These are phyloP conservation scores for Epistrophe grossulariae DNA, from an alignment of 2,888 invertebrate species.

Conservation along the genomic window DNA sequence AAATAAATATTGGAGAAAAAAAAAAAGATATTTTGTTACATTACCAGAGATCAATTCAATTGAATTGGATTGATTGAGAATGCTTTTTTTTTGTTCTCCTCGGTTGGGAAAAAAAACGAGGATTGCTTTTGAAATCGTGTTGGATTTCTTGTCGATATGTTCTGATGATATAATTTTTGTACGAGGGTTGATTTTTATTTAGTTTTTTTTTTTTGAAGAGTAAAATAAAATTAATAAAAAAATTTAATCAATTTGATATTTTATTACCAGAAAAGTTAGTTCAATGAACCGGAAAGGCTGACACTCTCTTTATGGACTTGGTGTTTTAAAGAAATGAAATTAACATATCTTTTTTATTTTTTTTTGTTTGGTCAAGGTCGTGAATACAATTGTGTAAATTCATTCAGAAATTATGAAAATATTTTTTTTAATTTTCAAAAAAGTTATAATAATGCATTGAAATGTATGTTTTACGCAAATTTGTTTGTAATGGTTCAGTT, in stretches of 20 bases:
- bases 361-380: not conserved
- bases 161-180: not conserved
- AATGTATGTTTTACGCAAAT: too few relatives aligned
- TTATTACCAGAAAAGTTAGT: not conserved
- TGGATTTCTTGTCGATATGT: conserved; percentile 14
- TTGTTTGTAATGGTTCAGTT: too few relatives aligned
- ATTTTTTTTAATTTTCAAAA: not conserved
- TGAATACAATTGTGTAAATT: not conserved
- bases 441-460: too few relatives aligned
- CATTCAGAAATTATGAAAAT: not conserved
- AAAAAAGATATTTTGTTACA: conserved; percentile 46
- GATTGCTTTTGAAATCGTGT: not conserved
- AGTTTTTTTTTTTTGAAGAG: conserved; percentile 1
- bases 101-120: not conserved
- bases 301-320: not conserved
- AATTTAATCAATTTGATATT: conserved; percentile 63
- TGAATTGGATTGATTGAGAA: conserved; percentile 71
- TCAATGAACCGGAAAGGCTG: not conserved
- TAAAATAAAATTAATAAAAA: conserved; percentile 15
- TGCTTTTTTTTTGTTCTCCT: conserved; percentile 24
- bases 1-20: conserved; percentile 39
- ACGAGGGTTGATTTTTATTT: not conserved
- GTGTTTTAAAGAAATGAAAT: not conserved
- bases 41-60: conserved; percentile 71
- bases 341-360: not conserved